Conservation (phyloP, 2,113 vertebrate species). For the Oryzias celebensis region DNA sequence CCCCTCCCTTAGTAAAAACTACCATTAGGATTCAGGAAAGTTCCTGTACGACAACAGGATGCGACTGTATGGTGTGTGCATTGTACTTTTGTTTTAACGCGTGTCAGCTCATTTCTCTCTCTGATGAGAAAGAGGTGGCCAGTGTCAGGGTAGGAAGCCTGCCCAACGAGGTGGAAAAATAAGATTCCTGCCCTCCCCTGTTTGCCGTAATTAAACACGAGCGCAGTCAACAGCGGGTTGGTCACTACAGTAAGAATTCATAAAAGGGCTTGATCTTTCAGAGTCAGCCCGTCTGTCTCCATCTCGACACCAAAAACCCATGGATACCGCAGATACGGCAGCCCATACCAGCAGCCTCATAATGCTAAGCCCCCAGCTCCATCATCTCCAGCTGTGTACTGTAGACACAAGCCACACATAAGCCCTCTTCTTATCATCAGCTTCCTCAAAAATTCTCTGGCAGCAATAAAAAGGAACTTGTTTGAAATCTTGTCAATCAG, state of each 20-base stretch:
- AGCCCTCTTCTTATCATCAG: constrained; percentile 30
- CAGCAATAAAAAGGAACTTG: constrained; percentile 2
- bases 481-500: neutral
- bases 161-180: constrained; percentile 44
- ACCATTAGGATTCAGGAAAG: too few relatives aligned
- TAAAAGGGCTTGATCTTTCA: constrained; percentile 65
- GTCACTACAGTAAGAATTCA: constrained; percentile 45
- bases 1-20: too few relatives aligned
- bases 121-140: constrained; percentile 6
- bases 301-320: constrained; percentile 25
- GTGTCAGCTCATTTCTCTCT: constrained; percentile 2
- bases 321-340: constrained; percentile 31
- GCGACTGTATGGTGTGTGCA: constrained; percentile 2
- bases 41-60: too few relatives aligned
- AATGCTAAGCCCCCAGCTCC: constrained; percentile 50
- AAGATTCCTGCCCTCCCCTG: constrained; percentile 42
- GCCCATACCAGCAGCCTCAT: constrained; percentile 40
- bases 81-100: constrained; percentile 5
- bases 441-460: constrained; percentile 23
- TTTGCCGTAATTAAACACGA: constrained; percentile 63
- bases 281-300: constrained; percentile 69
- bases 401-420: constrained; percentile 62
- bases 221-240: constrained; percentile 37
- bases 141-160: constrained; percentile 10
- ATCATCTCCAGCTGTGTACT: constrained; percentile 67